Conservation (phyloP, 2,888 invertebrate species). For the Melieria picta region DNA sequence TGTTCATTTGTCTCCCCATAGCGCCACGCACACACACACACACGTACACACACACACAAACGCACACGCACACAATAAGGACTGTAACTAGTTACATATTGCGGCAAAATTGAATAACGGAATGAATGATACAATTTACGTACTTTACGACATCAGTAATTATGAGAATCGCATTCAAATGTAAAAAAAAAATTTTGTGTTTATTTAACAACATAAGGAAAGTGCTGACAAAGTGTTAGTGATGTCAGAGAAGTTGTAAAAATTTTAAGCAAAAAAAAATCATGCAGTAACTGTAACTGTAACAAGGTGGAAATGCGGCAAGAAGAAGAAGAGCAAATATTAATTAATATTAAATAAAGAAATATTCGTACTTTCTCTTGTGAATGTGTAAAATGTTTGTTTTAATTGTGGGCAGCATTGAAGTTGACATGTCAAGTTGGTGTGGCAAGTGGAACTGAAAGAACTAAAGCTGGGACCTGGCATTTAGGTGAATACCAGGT, state of each 20-base stretch:
- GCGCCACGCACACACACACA: no score
- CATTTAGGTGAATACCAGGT: no score
- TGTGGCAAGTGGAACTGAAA: background rate
- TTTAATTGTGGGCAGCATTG: background rate
- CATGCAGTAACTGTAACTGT: constrained; percentile 2
- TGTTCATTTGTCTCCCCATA: no score
- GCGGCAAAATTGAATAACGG: background rate
- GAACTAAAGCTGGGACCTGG: background rate
- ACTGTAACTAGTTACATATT: no score
- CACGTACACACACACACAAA: no score
- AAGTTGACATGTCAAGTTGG: no score
- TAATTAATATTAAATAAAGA: constrained; percentile 28
- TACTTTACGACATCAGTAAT: background rate
- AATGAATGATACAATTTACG: background rate
- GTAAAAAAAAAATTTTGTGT: no score
- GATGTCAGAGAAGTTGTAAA: background rate
- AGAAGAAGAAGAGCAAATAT: constrained; percentile 17
- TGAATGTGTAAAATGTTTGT: constrained; percentile 31
- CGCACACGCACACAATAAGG: no score
- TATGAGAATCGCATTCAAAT: no score
- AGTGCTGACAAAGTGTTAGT: no score
- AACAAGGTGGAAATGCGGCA: constrained; percentile 5
- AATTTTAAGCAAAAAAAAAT: constrained; percentile 15
- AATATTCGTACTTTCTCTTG: constrained; percentile 35
- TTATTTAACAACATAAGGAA: no score